These are phyloP conservation scores for Pararge aegeria DNA, from an alignment of 1,140 invertebrate genomes.

Conservation along the genomic window DNA sequence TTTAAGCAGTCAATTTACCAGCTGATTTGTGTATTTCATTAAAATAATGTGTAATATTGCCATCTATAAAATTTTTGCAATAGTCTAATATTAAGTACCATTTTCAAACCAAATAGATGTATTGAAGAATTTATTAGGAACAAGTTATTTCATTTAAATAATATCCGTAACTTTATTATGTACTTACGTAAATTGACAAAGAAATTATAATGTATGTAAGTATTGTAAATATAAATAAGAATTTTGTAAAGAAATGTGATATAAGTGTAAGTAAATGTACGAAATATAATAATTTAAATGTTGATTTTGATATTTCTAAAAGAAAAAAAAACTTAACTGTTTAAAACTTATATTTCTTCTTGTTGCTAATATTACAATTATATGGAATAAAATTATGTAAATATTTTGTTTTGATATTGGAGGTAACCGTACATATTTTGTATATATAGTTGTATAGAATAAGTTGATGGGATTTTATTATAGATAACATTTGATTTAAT, in stretches of 20 bases:
- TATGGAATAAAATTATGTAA: constrained; percentile 11
- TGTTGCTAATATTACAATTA: constrained; percentile 13
- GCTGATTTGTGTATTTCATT: constrained; percentile 5
- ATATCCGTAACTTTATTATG: neutral
- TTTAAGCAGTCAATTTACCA: too few relatives aligned
- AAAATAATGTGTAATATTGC: neutral
- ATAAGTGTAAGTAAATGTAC: constrained; percentile 49
- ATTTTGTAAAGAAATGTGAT: constrained; percentile 65
- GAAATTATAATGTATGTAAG: constrained; percentile 4
- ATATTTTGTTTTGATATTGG: constrained; percentile 21
- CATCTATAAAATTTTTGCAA: neutral
- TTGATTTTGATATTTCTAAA: constrained; percentile 12
- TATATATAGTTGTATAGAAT: constrained; percentile 25
- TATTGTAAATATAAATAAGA: constrained; percentile 45
- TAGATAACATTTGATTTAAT: constrained; percentile 25
- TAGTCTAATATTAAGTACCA: constrained; percentile 5
- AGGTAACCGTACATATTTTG: constrained; percentile 14
- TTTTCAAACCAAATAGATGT: constrained; percentile 4
- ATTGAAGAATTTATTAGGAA: constrained; percentile 5
- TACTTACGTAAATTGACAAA: neutral
- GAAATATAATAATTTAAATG: constrained; percentile 14
- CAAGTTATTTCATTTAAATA: constrained; percentile 8
- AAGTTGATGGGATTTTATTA: constrained; percentile 31
- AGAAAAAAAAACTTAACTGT: constrained; percentile 10
- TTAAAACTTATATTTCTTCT: constrained; percentile 10